Evolutionary conservation across 2,888 invertebrate genomes (phyloP).

Genomic region (Entomobrya multifasciata): DNA sequence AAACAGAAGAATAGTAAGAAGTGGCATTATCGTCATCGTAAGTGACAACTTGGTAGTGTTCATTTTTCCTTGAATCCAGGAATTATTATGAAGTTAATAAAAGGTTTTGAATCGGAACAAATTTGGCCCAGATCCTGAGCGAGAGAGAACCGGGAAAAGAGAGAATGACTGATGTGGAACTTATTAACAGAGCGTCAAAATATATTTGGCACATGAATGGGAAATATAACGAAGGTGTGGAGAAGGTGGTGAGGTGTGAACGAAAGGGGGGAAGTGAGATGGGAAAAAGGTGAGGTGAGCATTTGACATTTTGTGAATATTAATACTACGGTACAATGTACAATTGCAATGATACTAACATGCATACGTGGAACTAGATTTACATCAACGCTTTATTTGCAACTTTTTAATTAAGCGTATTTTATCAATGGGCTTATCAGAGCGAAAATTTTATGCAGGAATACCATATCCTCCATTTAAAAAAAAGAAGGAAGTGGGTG

Average conservation of each 20-base stretch:
- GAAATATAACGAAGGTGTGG: background rate
- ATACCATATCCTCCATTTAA: no score
- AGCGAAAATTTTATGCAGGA: no score
- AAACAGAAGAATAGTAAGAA: background rate
- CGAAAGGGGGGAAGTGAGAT: no score
- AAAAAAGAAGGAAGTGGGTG: no score
- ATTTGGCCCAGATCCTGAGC: background rate
- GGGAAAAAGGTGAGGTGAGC: constrained; percentile 5
- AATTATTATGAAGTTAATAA: background rate
- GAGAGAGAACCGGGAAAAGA: background rate
- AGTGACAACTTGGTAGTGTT: background rate
- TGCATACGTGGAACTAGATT: background rate
- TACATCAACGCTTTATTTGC: background rate
- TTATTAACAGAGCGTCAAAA: background rate
- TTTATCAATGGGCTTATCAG: background rate
- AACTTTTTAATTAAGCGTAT: background rate
- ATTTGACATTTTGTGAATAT: background rate
- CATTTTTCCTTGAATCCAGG: background rate
- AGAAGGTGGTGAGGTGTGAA: no score
- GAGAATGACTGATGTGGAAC: background rate
- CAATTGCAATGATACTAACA: background rate
- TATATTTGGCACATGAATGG: background rate
- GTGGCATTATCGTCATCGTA: background rate
- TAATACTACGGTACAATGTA: background rate
- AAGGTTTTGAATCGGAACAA: constrained; percentile 1